Base-by-base conservation (phyloP, 2,888 invertebrate genomes). In the Drosophila eohydei region DNA sequence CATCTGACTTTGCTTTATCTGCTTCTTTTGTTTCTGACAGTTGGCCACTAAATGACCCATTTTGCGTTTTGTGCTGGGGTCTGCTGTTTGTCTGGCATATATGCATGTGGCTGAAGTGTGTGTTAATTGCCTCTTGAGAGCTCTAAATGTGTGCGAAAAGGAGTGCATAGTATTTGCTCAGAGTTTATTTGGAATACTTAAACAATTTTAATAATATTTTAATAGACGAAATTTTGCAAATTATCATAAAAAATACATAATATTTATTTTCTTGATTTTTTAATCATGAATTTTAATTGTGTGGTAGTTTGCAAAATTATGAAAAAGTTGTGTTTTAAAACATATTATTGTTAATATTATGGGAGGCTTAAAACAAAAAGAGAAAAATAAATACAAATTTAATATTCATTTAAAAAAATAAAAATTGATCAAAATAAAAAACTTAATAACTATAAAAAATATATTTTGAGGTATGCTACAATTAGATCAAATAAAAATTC, bases 11-110 rank as follows among this genome's bases (percentile, higher is more conserved):
- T 52, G 7, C 36, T 26, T 52, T 26, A 7, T 16, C 38, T 16
- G 44, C 32, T 46, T 57, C 71, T 60, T 80, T 83, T 86, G 87
- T 80, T 73, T 69, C 64, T 74, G 59, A 48, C 48, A 57, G 43
- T 60, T 59, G 63, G 46, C 50, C 74, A 60, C 50, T 30, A 60
- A 78, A 41, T 74, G 60, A 52, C 56, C 59, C 57, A 50, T 62
- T 46, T 58, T 12, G n/a, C 50, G 36, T 36, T 41, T 34, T 26
- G 28, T 7, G 26, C 12, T 34, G 12, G 14, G 21, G 16, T 58
- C 28, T 52, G 43, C 12, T 52, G 48, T 44, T 64, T 62, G 41
- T 50, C 12, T 51, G 44, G 41, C 62, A 43, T 30, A 50, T n/a
- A 50, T 50, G 40, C 41, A 50, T 14, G 38, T 38, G 51, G 7